A percentile compares a stretch with the other conserved stretches of the same genome.
These are phyloP conservation scores for Myiotriccus ornatus DNA, from an alignment of 2,797 vertebrate genomes.

Conservation along the genomic window DNA sequence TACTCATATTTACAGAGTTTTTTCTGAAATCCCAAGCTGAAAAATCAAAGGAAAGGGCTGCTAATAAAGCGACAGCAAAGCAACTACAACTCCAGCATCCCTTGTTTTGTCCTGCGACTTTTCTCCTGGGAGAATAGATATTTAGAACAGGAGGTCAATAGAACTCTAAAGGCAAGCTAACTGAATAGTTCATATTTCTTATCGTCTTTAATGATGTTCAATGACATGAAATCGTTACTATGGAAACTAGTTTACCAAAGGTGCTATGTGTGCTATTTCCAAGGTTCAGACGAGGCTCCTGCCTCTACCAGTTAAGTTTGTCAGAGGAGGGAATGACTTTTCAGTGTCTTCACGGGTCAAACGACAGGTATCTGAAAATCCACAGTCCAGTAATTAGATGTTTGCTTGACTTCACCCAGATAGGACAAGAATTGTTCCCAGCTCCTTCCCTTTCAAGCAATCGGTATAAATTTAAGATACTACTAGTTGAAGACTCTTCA, in stretches of 20 bases:
- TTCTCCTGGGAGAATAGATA: neutral
- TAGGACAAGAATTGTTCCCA: neutral
- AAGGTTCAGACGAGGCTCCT: neutral
- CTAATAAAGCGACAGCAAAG: neutral
- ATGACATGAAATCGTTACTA: slow-evolving; percentile 40
- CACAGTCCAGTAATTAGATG: neutral
- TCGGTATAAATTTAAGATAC: neutral
- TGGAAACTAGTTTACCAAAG: slow-evolving; percentile 59
- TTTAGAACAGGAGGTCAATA: neutral
- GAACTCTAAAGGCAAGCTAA: slow-evolving; percentile 1
- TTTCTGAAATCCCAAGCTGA: slow-evolving; percentile 9
- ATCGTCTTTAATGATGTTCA: slow-evolving; percentile 20
- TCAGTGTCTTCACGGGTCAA: neutral
- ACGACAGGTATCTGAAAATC: neutral
- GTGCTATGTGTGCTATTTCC: slow-evolving; percentile 9
- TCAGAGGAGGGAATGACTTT: neutral
- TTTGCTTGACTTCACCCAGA: neutral
- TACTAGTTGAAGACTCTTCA: neutral
- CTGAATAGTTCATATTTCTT: slow-evolving; percentile 5
- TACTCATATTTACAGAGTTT: slow-evolving; percentile 41
- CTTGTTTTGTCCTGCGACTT: neutral
- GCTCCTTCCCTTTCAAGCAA: neutral
- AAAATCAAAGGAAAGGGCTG: slow-evolving; percentile 1
- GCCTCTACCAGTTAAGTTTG: neutral
- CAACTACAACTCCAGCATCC: neutral